Percentiles rank a stretch among this genome's conserved stretches.
phyloP scores from a whole-genome alignment of 1,140 invertebrate genomes.

The Coenobita brevimanus region DNA sequence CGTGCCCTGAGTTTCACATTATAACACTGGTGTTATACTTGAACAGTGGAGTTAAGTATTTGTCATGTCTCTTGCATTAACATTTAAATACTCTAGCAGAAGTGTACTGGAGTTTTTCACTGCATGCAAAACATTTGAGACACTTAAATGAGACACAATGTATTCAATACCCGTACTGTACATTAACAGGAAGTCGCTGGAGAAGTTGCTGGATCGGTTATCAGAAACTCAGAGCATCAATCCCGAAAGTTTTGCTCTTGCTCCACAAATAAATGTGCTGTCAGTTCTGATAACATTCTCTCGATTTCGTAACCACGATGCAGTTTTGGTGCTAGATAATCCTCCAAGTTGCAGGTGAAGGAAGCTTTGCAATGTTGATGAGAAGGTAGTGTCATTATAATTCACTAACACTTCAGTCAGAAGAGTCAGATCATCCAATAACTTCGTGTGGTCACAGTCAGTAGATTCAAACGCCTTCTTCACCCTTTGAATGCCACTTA shows the following conservation, averaged over 20 bases:
- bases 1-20: too few relatives aligned
- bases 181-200: too few relatives aligned
- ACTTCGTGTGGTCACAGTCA: slow-evolving; percentile 7
- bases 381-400: background rate
- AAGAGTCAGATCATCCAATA: slow-evolving; percentile 21
- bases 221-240: too few relatives aligned
- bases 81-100: background rate
- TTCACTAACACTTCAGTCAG: slow-evolving; percentile 12
- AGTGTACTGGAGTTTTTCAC: background rate
- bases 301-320: slow-evolving; percentile 20
- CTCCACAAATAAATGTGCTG: background rate
- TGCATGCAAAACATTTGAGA: background rate
- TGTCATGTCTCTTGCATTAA: background rate
- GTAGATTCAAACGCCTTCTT: slow-evolving; percentile 33
- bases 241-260: slow-evolving; percentile 7
- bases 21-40: too few relatives aligned
- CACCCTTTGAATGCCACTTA: too few relatives aligned
- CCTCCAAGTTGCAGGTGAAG: slow-evolving; percentile 2
- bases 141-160: too few relatives aligned
- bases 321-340: slow-evolving; percentile 4
- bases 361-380: background rate
- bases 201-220: too few relatives aligned
- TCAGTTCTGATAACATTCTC: background rate
- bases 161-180: too few relatives aligned
- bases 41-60: background rate